These are phyloP conservation scores for Augochlorella aurata DNA, from an alignment of 2,888 invertebrate species.

Conservation along the genomic window DNA sequence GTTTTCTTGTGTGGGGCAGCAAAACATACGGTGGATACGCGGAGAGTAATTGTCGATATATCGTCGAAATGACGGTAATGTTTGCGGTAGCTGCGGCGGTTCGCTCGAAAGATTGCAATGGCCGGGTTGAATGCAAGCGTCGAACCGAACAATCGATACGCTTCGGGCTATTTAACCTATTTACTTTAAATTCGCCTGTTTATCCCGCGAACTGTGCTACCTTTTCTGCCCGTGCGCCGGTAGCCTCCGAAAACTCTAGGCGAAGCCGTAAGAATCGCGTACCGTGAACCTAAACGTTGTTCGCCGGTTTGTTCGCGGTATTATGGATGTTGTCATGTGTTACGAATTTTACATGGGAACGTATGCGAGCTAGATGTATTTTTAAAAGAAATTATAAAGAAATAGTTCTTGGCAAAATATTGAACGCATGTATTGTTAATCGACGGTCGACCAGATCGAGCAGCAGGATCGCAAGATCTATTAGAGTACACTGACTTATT, in stretches of 20 bases:
- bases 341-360: no score
- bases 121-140: constrained; percentile 16
- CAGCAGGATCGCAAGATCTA: no score
- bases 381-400: no score
- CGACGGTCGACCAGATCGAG: no score
- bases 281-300: no score
- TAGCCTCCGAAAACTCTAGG: constrained; percentile 36
- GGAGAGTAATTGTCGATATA: constrained; percentile 37
- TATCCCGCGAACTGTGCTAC: constrained; percentile 38
- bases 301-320: no score
- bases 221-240: constrained; percentile 2
- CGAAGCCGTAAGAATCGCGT: background rate
- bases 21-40: background rate
- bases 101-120: constrained; percentile 24
- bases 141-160: constrained; percentile 40
- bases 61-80: constrained; percentile 31
- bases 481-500: no score
- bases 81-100: constrained; percentile 18
- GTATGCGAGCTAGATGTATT: no score
- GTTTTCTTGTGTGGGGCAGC: background rate
- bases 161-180: constrained; percentile 40
- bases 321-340: no score
- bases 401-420: no score
- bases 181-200: constrained; percentile 47
- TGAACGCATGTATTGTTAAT: no score